Evolutionary conservation across 2,888 invertebrate genomes (phyloP).

Genomic region (Spodoptera picta): DNA sequence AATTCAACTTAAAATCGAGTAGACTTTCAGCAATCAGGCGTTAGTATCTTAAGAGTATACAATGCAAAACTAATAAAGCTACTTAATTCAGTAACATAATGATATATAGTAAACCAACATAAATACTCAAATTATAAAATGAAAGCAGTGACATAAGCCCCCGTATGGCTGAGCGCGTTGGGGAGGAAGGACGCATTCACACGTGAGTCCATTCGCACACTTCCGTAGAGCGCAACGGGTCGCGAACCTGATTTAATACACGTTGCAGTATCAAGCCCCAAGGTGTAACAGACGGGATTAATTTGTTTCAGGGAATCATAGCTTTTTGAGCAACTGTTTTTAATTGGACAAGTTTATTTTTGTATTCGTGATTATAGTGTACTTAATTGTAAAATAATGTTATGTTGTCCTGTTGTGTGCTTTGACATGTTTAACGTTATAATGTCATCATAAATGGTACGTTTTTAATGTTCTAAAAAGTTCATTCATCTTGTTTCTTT

Average conservation of each 20-base stretch:
- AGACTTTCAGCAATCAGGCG: no score
- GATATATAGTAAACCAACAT: no score
- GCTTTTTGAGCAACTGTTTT: slow-evolving; percentile 29
- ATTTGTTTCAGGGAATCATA: slow-evolving; percentile 45
- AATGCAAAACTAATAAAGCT: background rate
- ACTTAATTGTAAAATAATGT: background rate
- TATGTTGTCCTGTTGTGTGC: background rate
- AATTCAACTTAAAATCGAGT: no score
- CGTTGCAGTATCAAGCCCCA: slow-evolving; percentile 47
- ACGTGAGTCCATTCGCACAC: slow-evolving; percentile 51
- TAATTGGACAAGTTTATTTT: slow-evolving; percentile 10
- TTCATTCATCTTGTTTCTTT: no score
- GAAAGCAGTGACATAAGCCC: slow-evolving; percentile 3
- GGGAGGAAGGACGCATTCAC: slow-evolving; percentile 57
- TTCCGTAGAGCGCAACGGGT: slow-evolving; percentile 37
- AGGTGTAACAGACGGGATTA: slow-evolving; percentile 50
- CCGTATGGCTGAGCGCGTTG: slow-evolving; percentile 5
- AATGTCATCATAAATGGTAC: no score
- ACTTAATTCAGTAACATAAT: background rate
- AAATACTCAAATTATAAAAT: no score
- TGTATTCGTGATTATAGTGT: background rate
- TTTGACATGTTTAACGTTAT: no score
- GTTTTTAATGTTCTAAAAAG: no score
- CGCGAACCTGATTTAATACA: slow-evolving; percentile 55
- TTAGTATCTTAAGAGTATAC: no score